Evolutionary conservation across 2,113 vertebrate species (phyloP).

Genomic region (Leucopternis melanops): DNA sequence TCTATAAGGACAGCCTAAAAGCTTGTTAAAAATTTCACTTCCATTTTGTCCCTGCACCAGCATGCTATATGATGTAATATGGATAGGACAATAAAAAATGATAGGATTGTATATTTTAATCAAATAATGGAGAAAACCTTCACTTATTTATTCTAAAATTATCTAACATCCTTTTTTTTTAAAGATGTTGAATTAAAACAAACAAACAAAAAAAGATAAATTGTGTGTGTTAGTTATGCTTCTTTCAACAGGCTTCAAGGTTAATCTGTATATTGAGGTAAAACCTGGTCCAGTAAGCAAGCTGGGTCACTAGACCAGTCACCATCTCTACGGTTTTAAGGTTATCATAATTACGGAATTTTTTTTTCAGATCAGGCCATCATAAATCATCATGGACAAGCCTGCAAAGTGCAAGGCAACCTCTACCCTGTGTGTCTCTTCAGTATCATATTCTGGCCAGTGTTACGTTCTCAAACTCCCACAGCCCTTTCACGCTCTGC

Average conservation of each 20-base stretch:
- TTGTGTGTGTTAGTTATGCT: neutral
- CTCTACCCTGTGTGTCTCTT: neutral
- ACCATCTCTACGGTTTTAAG: neutral
- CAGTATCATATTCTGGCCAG: neutral
- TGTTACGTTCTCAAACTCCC: neutral
- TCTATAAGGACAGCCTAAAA: neutral
- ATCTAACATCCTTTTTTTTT: neutral
- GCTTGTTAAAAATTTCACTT: neutral
- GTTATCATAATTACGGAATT: neutral
- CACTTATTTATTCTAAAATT: neutral
- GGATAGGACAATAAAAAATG: neutral
- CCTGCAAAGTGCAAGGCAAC: neutral
- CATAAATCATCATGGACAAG: neutral
- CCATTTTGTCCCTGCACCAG: neutral
- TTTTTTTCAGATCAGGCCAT: neutral
- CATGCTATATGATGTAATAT: neutral
- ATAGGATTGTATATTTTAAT: neutral
- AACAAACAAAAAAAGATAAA: neutral
- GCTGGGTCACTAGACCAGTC: neutral
- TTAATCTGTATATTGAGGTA: neutral
- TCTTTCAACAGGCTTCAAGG: neutral
- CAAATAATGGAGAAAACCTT: neutral
- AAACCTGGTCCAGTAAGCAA: neutral
- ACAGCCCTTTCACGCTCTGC: accelerated
- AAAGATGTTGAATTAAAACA: neutral